Base-by-base conservation (phyloP, 2,888 invertebrate species). In the Lepidocyrtoides sp. region DNA sequence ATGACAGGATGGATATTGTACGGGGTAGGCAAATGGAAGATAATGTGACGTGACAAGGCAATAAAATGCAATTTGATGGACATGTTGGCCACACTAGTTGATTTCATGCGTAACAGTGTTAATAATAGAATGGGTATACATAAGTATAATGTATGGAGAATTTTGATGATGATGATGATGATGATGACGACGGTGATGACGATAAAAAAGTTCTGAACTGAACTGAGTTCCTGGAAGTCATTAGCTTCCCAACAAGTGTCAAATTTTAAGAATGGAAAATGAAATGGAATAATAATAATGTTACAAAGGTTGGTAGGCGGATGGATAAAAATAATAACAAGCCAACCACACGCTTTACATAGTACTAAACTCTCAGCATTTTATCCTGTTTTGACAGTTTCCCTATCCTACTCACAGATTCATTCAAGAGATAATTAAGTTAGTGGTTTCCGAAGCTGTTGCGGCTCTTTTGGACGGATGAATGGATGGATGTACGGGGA, bases 181-280 rank as follows among this genome's bases (percentile, higher is more conserved):
- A 51, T 1, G 51, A 51, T 5, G 17, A n/a, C n/a, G n/a, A n/a
- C n/a, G n/a, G n/a, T n/a, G n/a, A n/a, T n/a, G n/a, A n/a, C n/a
- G n/a, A n/a, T 20, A 2, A 2, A 69, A 32, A 69, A 69, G 20
- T 5, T 69, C 2, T 10, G n/a, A n/a, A 7, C 5, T 14, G 57
- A 17, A 12, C 36, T 36, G 54, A 79, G 32, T 79, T 79, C 79
- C 79, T 79, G 79, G 79, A 79, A 79, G 54, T 79, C 79, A 79
- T 79, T 79, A 79, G 57, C 79, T 79, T 79, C 20, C n/a, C 60
- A 69, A 69, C 66, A 1, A 66, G 60, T 32, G 63, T 66, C 63
- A 66, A 66, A 66, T 4, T 29, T 36, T 17, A 69, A 36, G 26
- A 79, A 32, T 23, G 32, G 57, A n/a, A n/a, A n/a, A n/a, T n/a